Evolutionary conservation across 2,113 vertebrate genomes (phyloP).

Genomic region (Coryphaenoides rupestris): DNA sequence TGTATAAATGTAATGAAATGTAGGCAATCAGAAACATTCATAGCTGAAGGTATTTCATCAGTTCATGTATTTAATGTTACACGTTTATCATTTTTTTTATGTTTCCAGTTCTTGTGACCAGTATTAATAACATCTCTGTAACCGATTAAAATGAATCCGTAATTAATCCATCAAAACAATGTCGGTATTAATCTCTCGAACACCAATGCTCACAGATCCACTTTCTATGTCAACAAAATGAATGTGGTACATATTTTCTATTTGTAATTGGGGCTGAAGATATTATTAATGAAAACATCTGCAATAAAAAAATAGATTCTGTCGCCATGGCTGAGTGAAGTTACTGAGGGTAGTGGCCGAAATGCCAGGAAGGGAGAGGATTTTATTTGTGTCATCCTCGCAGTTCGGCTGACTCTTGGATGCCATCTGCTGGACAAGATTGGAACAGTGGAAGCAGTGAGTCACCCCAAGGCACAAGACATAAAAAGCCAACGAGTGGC

Average conservation of each 20-base stretch:
- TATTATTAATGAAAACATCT: constrained; percentile 32
- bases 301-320: constrained; percentile 59
- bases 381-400: not conserved
- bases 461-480: not conserved
- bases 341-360: constrained; percentile 9
- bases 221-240: not conserved
- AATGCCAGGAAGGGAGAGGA: not conserved
- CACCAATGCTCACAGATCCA: not conserved
- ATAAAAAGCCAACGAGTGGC: not conserved
- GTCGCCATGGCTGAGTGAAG: constrained; percentile 14
- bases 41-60: too few species aligned
- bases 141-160: too few species aligned
- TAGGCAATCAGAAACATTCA: too few species aligned
- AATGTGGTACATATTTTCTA: constrained; percentile 19
- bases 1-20: too few species aligned
- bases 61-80: too few species aligned
- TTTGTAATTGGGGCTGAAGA: constrained; percentile 17
- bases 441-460: constrained; percentile 11
- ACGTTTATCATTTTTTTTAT: too few species aligned
- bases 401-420: not conserved
- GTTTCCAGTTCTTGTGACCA: constrained; percentile 7
- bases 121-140: not conserved
- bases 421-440: constrained; percentile 30
- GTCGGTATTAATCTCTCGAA: not conserved
- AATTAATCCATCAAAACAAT: not conserved